Conservation (phyloP, 2,113 vertebrate species). For the Chionodraco myersi region DNA sequence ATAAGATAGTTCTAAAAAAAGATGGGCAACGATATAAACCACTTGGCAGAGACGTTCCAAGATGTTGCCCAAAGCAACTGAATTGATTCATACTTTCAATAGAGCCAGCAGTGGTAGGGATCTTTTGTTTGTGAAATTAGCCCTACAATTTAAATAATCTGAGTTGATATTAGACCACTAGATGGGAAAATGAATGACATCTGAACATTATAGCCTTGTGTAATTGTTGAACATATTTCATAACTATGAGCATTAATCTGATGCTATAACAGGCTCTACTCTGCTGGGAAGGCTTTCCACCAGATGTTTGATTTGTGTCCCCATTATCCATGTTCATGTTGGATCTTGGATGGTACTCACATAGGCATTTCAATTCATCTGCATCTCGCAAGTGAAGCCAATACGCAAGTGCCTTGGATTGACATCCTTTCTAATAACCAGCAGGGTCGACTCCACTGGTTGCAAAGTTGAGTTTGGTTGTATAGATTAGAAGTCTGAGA, state of each 20-base stretch:
- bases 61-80: constrained; percentile 44
- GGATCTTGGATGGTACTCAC: too few relatives aligned
- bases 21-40: constrained; percentile 1
- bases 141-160: not conserved
- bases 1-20: not conserved
- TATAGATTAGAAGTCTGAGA: too few relatives aligned
- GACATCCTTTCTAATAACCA: too few relatives aligned
- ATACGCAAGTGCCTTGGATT: too few relatives aligned
- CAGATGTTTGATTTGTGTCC: not conserved
- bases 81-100: constrained; percentile 43
- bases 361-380: too few relatives aligned
- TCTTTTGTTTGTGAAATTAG: constrained; percentile 4
- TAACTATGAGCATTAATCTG: not conserved
- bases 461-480: too few relatives aligned
- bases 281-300: not conserved
- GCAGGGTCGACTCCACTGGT: too few relatives aligned
- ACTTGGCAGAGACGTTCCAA: constrained; percentile 14
- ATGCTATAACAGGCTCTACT: not conserved
- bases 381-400: too few relatives aligned
- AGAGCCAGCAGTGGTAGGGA: constrained; percentile 7
- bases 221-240: not conserved
- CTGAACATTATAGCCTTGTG: not conserved
- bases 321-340: too few relatives aligned
- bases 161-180: not conserved
- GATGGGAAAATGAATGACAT: not conserved